Evolutionary conservation across 2,888 invertebrate species (phyloP).

Genomic region (Nomada ferruginata): DNA sequence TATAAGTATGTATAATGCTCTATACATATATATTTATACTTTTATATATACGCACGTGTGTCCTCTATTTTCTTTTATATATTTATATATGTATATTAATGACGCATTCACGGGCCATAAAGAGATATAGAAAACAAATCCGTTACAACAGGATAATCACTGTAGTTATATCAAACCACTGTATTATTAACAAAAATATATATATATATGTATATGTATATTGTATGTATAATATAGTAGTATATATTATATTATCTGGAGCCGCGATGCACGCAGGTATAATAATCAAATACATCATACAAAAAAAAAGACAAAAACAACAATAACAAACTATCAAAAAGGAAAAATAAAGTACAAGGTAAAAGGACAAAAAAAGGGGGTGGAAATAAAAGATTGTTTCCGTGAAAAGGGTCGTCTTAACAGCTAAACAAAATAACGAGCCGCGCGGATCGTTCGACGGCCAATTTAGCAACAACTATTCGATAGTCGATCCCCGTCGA

Average conservation of each 20-base stretch:
- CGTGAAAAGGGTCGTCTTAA: constrained; percentile 41
- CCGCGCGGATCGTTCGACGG: constrained; percentile 18
- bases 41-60: constrained; percentile 50
- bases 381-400: constrained; percentile 34
- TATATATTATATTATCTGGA: constrained; percentile 67
- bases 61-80: constrained; percentile 35
- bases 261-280: constrained; percentile 62
- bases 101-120: constrained; percentile 61
- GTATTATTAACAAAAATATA: constrained; percentile 81
- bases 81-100: constrained; percentile 53
- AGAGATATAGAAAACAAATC: constrained; percentile 72
- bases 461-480: neutral
- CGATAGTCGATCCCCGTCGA: neutral
- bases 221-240: constrained; percentile 63
- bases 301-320: constrained; percentile 79
- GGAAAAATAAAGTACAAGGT: constrained; percentile 23
- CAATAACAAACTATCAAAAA: constrained; percentile 83
- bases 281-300: constrained; percentile 79
- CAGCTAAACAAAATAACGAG: constrained; percentile 20
- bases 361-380: constrained; percentile 20
- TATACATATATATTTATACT: constrained; percentile 64
- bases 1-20: constrained; percentile 64
- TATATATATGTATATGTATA: constrained; percentile 65
- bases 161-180: constrained; percentile 79
- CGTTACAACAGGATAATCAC: constrained; percentile 70